These are phyloP conservation scores for Amorpha juglandis DNA, from an alignment of 2,888 invertebrate species.

Conservation along the genomic window DNA sequence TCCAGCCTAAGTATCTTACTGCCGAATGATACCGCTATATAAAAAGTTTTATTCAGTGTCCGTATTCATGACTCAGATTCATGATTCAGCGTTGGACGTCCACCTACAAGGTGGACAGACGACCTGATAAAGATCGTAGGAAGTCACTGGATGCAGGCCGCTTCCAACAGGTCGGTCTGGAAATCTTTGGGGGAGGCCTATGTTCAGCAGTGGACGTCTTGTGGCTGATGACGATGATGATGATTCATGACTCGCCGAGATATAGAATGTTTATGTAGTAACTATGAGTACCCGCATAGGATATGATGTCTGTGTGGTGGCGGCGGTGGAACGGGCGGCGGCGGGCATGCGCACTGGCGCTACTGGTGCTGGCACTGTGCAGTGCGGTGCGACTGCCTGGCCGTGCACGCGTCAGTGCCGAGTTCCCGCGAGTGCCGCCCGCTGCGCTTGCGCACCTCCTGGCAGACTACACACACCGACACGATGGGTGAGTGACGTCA, in stretches of 20 bases:
- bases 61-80: no score
- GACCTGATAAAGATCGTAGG: no score
- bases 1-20: no score
- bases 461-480: slow-evolving; percentile 62
- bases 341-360: slow-evolving; percentile 26
- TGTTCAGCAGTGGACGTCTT: no score
- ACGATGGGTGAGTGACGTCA: slow-evolving; percentile 32
- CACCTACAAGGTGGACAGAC: no score
- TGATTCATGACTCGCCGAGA: neutral
- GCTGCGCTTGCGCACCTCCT: slow-evolving; percentile 54
- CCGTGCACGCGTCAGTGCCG: slow-evolving; percentile 32
- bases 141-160: no score
- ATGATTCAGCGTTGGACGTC: no score
- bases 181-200: no score
- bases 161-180: no score
- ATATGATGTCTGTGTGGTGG: slow-evolving; percentile 9
- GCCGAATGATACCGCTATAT: no score
- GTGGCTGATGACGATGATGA: no score
- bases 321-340: slow-evolving; percentile 28
- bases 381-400: slow-evolving; percentile 34
- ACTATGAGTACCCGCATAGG: neutral
- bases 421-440: slow-evolving; percentile 38
- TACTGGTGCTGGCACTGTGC: slow-evolving; percentile 25
- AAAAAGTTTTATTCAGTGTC: no score
- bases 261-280: neutral